These are phyloP conservation scores for Myopa tessellatipennis DNA, from an alignment of 2,888 invertebrate genomes.

Conservation along the genomic window DNA sequence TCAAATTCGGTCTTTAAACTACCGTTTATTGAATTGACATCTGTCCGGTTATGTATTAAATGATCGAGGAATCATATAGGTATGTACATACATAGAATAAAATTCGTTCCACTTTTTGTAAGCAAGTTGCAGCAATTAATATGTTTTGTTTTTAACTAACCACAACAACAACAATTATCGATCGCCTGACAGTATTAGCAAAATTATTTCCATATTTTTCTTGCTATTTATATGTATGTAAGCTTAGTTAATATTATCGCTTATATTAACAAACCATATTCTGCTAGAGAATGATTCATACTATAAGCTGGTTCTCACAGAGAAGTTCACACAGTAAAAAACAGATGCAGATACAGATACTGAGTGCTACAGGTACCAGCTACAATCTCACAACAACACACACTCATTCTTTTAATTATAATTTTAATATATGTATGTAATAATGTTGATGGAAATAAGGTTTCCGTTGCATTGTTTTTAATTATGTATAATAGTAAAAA, in stretches of 20 bases:
- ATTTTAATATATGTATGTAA: slow-evolving; percentile 34
- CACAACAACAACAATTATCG: slow-evolving; percentile 4
- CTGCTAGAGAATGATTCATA: not conserved
- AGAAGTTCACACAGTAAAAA: not conserved
- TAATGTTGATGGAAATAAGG: slow-evolving; percentile 2
- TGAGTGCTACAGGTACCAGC: not conserved
- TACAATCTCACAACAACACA: not conserved
- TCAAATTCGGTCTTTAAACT: slow-evolving; percentile 4
- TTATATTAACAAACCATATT: not conserved
- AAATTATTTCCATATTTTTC: slow-evolving; percentile 2
- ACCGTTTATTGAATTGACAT: not conserved
- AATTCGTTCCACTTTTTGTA: slow-evolving; percentile 9
- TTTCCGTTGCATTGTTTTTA: slow-evolving; percentile 8
- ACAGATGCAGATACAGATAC: not conserved
- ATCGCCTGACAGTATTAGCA: slow-evolving; percentile 25
- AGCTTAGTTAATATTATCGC: not conserved
- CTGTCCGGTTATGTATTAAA: not conserved
- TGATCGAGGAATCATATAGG: not conserved
- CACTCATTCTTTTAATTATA: slow-evolving; percentile 33
- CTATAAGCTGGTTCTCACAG: slow-evolving; percentile 17
- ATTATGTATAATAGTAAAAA: not conserved
- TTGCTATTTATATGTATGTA: not conserved
- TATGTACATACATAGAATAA: not conserved
- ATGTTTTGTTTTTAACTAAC: not conserved
- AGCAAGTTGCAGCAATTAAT: not conserved